phyloP scores from a whole-genome alignment of 2,797 vertebrate species.

The Taenioides sp. region DNA sequence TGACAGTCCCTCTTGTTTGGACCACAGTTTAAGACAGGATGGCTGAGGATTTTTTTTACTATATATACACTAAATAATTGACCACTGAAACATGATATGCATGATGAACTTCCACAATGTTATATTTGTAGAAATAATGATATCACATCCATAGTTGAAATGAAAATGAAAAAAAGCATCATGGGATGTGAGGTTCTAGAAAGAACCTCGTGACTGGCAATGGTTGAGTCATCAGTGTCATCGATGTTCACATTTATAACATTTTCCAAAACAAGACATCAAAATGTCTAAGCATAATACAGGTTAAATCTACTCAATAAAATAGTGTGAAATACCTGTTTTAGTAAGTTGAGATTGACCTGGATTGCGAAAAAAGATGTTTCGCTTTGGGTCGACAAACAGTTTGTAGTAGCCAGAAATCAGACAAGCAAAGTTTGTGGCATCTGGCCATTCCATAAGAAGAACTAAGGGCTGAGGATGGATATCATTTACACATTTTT shows the following conservation, averaged over 20 bases:
- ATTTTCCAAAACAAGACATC: conserved; percentile 41
- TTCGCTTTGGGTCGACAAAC: conserved; percentile 94
- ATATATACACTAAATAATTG: conserved; percentile 41
- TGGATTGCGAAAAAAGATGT: conserved; percentile 87
- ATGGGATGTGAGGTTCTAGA: conserved; percentile 72
- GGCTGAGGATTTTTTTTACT: conserved; percentile 52
- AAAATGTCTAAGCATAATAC: conserved; percentile 5
- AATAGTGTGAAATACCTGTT: conserved; percentile 88
- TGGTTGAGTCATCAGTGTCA: conserved; percentile 62
- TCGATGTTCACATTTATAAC: conserved; percentile 48
- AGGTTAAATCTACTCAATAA: not conserved
- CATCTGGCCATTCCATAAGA: conserved; percentile 99
- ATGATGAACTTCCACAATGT: conserved; percentile 45
- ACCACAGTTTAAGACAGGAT: conserved; percentile 41
- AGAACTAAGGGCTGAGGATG: conserved; percentile 88
- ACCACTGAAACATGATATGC: conserved; percentile 49
- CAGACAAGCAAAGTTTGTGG: conserved; percentile 95
- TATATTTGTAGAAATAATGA: conserved; percentile 49
- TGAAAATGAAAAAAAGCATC: conserved; percentile 70
- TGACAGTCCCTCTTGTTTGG: conserved; percentile 64
- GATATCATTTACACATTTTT: not conserved
- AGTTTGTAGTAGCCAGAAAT: conserved; percentile 97
- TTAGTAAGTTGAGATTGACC: conserved; percentile 95
- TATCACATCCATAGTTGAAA: conserved; percentile 57
- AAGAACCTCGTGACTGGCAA: conserved; percentile 45